Base-by-base conservation (phyloP, 2,888 invertebrate species). In the Carpatolechia fugitivella region DNA sequence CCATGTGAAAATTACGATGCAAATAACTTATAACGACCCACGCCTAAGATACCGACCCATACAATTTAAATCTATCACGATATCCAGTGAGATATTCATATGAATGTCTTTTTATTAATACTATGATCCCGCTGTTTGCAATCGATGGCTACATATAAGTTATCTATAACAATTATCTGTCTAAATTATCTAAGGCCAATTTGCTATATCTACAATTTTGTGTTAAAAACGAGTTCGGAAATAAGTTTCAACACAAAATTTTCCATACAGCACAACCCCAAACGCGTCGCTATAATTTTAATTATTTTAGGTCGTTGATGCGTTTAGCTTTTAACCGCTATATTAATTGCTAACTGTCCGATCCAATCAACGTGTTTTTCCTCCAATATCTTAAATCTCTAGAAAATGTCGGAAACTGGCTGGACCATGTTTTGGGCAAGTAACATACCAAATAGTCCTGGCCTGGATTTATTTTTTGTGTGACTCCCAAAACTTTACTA, bases 191-290 rank as follows among this genome's bases (percentile, higher is more conserved):
- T 88, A 88, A 87, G 87, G 86, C 86, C 82, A 78, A 78, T 74
- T 74, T 71, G 86, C 86, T 85, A 82, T 85, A 86, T 86, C 84
- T 87, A 85, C 81, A 85, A 85, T 80, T 83, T 81, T 83, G 86
- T 87, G 86, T 85, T 78, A 75, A 75, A 77, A 70, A 65, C 41
- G 41, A 10, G n/a, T 58, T 58, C 55, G 63, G 68, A 59, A 66
- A 69, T 56, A 11, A 18, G 40, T 41, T 41, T 18, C 66, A 82
- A 86, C 85, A 87, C 85, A 87, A 85, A 85, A 85, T 72, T 61
- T 79, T 76, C 69, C 80, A 80, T 73, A 83, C 75, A 85, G 84
- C 83, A 76, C 68, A 78, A 75, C 76, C 75, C 74, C 72, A 76
- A 77, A 78, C 74, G 70, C 75, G 64, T 70, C 67, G 63, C 61